Percentiles rank a stretch among this genome's conserved stretches.
Conservation (phyloP, 2,888 invertebrate species). For the Lomographa bimaculata region DNA sequence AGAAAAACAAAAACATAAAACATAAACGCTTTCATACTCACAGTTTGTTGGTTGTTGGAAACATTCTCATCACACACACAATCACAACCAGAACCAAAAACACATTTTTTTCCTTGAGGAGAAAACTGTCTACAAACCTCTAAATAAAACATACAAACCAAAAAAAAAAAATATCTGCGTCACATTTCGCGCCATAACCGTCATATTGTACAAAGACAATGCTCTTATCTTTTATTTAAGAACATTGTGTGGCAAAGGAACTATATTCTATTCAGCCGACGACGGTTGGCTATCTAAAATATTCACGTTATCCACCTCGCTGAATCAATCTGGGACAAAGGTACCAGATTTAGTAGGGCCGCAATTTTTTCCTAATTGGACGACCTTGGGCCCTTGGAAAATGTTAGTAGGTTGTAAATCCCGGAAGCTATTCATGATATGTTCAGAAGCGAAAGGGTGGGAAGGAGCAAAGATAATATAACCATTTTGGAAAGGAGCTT, state of each 20-base stretch:
- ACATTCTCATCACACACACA: too few relatives aligned
- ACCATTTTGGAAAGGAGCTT: too few relatives aligned
- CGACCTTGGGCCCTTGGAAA: slow-evolving; percentile 37
- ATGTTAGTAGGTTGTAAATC: slow-evolving; percentile 19
- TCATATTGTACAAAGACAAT: slow-evolving; percentile 38
- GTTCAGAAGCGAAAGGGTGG: background rate
- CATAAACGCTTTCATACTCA: too few relatives aligned
- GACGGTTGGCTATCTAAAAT: slow-evolving; percentile 48
- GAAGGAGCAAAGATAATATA: too few relatives aligned
- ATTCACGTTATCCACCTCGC: slow-evolving; percentile 55
- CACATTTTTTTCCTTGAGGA: too few relatives aligned
- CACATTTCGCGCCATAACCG: slow-evolving; percentile 14
- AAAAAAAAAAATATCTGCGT: too few relatives aligned
- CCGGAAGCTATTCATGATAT: slow-evolving; percentile 2
- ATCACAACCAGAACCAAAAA: too few relatives aligned
- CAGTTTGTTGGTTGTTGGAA: too few relatives aligned
- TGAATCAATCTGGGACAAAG: slow-evolving; percentile 58
- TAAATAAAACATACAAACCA: too few relatives aligned
- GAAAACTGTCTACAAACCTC: too few relatives aligned
- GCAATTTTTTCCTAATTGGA: slow-evolving; percentile 58
- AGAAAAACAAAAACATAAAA: too few relatives aligned
- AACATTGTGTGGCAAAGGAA: slow-evolving; percentile 44
- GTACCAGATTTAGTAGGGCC: slow-evolving; percentile 49
- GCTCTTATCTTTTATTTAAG: slow-evolving; percentile 54
- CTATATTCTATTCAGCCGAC: slow-evolving; percentile 41